phyloP scores from a whole-genome alignment of 2,888 invertebrate genomes.

The Eristalis intricaria region DNA sequence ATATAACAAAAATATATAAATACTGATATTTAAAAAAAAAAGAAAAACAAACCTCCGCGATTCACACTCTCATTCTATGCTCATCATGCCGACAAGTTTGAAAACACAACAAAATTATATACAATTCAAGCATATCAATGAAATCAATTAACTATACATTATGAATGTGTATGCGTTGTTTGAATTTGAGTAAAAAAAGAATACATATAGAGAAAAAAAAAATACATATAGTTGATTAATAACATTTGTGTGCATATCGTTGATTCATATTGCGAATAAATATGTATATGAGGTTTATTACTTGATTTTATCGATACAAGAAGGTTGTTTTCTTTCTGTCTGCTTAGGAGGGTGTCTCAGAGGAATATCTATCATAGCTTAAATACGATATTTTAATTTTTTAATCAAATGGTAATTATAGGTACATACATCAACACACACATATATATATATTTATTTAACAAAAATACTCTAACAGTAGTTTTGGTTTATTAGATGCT shows the following conservation, averaged over 20 bases:
- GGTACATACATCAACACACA: constrained; percentile 45
- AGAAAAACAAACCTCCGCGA: background rate
- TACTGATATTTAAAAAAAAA: background rate
- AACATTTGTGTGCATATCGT: background rate
- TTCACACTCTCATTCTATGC: background rate
- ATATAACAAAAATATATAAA: background rate
- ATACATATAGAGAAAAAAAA: no score
- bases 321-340: background rate
- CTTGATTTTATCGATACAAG: background rate
- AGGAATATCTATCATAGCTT: background rate
- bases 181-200: no score
- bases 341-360: background rate
- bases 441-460: background rate
- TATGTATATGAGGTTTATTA: background rate
- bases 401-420: background rate
- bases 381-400: background rate
- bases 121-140: background rate
- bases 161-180: background rate
- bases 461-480: constrained; percentile 58
- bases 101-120: background rate
- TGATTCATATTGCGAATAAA: background rate
- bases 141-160: background rate
- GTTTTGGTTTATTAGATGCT: constrained; percentile 62
- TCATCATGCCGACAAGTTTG: background rate
- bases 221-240: background rate